These are phyloP conservation scores for Hycleus phaleratus DNA, from an alignment of 1,140 invertebrate species.

Conservation along the genomic window DNA sequence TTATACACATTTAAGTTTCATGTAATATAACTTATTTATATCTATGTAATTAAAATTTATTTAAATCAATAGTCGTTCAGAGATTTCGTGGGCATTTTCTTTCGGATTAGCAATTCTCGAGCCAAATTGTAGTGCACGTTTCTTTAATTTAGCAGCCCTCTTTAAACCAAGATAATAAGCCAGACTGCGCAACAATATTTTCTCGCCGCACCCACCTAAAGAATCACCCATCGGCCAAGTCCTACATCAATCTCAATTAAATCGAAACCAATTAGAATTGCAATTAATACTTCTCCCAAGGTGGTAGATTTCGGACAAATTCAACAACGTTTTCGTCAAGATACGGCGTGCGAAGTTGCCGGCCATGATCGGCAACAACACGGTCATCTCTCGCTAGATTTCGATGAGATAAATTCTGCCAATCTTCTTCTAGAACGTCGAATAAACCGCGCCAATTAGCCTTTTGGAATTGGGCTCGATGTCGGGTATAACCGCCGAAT, in stretches of 20 bases:
- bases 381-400: conserved; percentile 94
- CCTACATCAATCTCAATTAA: conserved; percentile 39
- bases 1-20: too few relatives aligned
- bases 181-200: conserved; percentile 76
- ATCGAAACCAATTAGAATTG: neutral
- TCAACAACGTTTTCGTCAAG: conserved; percentile 83
- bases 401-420: conserved; percentile 76
- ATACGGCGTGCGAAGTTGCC: conserved; percentile 82
- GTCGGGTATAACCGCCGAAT: conserved; percentile 88
- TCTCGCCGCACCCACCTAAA: conserved; percentile 83
- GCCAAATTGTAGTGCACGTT: conserved; percentile 97
- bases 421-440: conserved; percentile 67
- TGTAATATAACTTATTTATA: too few relatives aligned
- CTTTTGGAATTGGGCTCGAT: conserved; percentile 63
- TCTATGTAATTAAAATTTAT: too few relatives aligned
- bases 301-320: conserved; percentile 61
- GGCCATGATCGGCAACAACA: conserved; percentile 68
- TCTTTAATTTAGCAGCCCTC: conserved; percentile 63
- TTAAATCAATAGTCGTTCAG: conserved; percentile 35
- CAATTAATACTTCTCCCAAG: conserved; percentile 63
- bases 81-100: conserved; percentile 78
- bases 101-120: conserved; percentile 88
- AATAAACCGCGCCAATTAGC: conserved; percentile 59
- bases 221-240: conserved; percentile 56
- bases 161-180: conserved; percentile 65